Conservation (phyloP, 2,888 invertebrate genomes). For the Hermaeophaga mercurialis region DNA sequence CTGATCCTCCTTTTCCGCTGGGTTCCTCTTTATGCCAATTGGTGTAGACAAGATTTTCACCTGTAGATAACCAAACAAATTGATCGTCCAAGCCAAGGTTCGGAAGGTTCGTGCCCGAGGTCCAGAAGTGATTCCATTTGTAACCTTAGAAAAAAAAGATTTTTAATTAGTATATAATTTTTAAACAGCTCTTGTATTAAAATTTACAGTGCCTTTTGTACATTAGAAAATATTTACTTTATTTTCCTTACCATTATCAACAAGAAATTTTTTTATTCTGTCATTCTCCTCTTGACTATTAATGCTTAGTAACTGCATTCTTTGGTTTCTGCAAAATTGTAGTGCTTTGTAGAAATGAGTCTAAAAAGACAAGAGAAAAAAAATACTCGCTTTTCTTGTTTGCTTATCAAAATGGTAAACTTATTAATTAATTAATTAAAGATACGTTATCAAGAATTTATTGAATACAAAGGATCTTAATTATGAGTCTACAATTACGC, state of each 20-base stretch:
- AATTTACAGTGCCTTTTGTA: too few relatives aligned
- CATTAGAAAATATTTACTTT: background rate
- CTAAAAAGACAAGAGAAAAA: too few relatives aligned
- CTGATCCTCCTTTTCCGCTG: conserved; percentile 10
- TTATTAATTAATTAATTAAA: too few relatives aligned
- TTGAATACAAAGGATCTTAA: too few relatives aligned
- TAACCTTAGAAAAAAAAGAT: too few relatives aligned
- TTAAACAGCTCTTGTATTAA: too few relatives aligned
- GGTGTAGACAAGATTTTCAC: conserved; percentile 17
- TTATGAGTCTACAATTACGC: too few relatives aligned
- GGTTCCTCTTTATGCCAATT: conserved; percentile 27
- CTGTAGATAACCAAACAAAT: conserved; percentile 25
- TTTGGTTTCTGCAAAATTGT: conserved; percentile 16
- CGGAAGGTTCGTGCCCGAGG: conserved; percentile 19
- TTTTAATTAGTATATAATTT: too few relatives aligned
- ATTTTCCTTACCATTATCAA: conserved; percentile 16
- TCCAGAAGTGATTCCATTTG: conserved; percentile 20
- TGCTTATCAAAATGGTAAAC: too few relatives aligned
- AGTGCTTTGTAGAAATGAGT: conserved; percentile 14
- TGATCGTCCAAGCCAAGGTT: conserved; percentile 12
- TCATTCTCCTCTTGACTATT: conserved; percentile 11
- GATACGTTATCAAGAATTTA: too few relatives aligned
- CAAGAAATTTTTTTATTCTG: conserved; percentile 6
- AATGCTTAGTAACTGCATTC: conserved; percentile 14
- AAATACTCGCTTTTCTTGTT: too few relatives aligned